Evolutionary conservation across 2,797 vertebrate species (phyloP).

Genomic region (Botia kubotai): DNA sequence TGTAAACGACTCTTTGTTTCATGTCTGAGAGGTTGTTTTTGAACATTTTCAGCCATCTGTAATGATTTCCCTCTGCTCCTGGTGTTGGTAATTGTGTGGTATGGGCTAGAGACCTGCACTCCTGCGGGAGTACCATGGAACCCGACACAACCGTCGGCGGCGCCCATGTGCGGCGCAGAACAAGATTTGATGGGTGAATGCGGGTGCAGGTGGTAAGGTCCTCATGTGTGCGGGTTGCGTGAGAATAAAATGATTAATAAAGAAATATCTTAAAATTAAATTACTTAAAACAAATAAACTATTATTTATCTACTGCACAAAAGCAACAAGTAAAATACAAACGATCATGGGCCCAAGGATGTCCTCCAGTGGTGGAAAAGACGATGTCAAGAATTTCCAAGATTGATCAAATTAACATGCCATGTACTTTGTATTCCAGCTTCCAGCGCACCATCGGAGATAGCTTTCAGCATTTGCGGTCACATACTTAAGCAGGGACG

Average conservation of each 20-base stretch:
- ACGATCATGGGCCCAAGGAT: neutral
- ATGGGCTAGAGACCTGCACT: conserved; percentile 14
- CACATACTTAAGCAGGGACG: conserved; percentile 3
- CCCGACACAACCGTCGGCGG: neutral
- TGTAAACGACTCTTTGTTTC: conserved; percentile 22
- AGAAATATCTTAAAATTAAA: too few relatives aligned
- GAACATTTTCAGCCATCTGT: conserved; percentile 31
- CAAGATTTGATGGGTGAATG: conserved; percentile 17
- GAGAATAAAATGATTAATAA: too few relatives aligned
- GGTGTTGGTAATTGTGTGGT: conserved; percentile 12
- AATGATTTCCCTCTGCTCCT: conserved; percentile 29
- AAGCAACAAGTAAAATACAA: too few relatives aligned
- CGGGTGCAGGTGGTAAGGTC: too few relatives aligned
- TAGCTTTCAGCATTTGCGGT: conserved; percentile 24
- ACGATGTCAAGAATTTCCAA: conserved; percentile 1
- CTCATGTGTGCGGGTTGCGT: too few relatives aligned
- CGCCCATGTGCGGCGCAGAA: neutral
- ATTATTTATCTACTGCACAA: too few relatives aligned
- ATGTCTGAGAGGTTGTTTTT: conserved; percentile 37
- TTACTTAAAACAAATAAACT: too few relatives aligned
- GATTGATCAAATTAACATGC: neutral
- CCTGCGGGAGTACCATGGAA: neutral
- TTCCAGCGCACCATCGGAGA: neutral
- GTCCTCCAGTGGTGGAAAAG: conserved; percentile 10
- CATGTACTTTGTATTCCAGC: conserved; percentile 17